Percentiles rank a stretch among this genome's conserved stretches.
These are phyloP conservation scores for Alligator sinensis DNA, from an alignment of 2,113 vertebrate genomes.

Conservation along the genomic window DNA sequence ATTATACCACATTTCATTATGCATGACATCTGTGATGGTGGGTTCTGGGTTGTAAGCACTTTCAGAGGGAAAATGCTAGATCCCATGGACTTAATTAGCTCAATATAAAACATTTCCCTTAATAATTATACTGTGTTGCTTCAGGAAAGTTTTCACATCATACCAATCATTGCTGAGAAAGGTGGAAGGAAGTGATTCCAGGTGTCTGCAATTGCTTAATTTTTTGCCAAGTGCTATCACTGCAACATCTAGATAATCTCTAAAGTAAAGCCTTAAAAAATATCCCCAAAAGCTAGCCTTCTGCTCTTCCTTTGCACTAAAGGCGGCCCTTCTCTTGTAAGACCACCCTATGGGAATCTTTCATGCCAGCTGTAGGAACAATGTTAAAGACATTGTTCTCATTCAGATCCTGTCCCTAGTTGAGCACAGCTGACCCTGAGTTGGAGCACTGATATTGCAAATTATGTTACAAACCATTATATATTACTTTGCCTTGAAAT, in stretches of 20 bases:
- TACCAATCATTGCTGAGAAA: neutral
- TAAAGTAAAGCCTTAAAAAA: neutral
- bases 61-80: neutral
- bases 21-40: neutral
- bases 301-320: neutral
- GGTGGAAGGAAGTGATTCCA: neutral
- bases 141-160: neutral
- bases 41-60: neutral
- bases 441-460: slow-evolving; percentile 25
- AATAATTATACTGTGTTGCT: slow-evolving; percentile 1
- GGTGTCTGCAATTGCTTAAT: neutral
- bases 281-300: neutral
- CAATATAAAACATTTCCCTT: neutral
- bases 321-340: neutral
- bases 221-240: neutral
- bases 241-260: neutral
- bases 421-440: slow-evolving; percentile 10
- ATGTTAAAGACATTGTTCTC: slow-evolving; percentile 31
- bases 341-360: neutral
- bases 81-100: slow-evolving; percentile 36
- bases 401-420: slow-evolving; percentile 7
- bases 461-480: slow-evolving; percentile 2
- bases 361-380: neutral
- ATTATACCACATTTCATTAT: neutral
- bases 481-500: neutral